Base-by-base conservation (phyloP, 2,797 vertebrate genomes). In the Selene dorsalis region DNA sequence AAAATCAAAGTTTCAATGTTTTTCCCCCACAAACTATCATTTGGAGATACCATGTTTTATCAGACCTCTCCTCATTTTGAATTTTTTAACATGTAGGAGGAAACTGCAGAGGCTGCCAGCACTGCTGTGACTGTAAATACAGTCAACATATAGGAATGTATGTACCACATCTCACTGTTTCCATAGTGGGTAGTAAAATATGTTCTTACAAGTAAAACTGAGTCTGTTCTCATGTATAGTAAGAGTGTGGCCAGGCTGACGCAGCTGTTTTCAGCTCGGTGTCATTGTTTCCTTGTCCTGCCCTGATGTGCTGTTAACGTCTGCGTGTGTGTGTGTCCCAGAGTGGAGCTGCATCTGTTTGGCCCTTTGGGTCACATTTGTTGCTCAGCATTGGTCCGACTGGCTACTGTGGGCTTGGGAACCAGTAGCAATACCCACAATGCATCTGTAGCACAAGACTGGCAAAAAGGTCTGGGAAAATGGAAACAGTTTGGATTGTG, bases 391-490 rank as follows among this genome's bases (percentile, higher is more conserved):
- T 65, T 61, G 59, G 59, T 68, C 68, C 4, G 56, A 43, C 65
- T 71, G 55, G 75, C 65, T 83, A 43, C 77, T 41, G 71, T 77
- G 57, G 47, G 75, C 85, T 85, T 90, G 89, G 87, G 84, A 92
- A 92, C 75, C 75, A 77, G 78, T 73, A 66, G 68, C 60, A 45
- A 82, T 87, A 87, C 87, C 88, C 89, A 89, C 69, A 84, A 88
- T 87, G 84, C 91, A 91, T 82, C 83, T 89, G 83, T 69, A 73
- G 63, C 39, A 73, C 24, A 13, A 78, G 47, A 62, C 55, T 79
- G 77, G 75, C 69, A 68, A 63, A 59, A 55, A 71, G 65, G 65
- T 84, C 74, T 89, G 84, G 88, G 82, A 89, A 91, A 82, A 71
- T 26, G 20, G 53, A 53, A 28, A 26, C 55, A 52, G 64, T 71